Base-by-base conservation (phyloP, 64 coral and sea anemone genomes). In the Orbicella faveolata region DNA sequence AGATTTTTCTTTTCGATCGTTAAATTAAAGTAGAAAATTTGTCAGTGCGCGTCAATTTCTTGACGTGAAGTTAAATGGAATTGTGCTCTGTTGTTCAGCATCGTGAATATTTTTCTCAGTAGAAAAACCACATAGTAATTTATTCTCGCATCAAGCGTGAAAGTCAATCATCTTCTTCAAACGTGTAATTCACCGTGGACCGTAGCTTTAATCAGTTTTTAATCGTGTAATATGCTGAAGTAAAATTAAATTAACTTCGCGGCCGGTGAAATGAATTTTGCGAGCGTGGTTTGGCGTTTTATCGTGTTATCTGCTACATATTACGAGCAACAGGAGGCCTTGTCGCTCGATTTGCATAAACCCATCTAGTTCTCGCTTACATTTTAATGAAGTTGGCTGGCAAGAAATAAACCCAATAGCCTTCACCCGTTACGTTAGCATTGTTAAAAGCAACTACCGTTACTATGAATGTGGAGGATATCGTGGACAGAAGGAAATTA, bases 341-440 rank as follows among this genome's bases (percentile, higher is more conserved):
- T 4, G 14, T 9, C 14, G 4, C 12, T 16, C 12, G 33, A 85
- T 85, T 85, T 72, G 65, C 82, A 85, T 85, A 85, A 70, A 83
- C 44, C 65, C 82, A 37, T 85, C 35, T 53, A 52, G 64, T 91
- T 77, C 82, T 91, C 79, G 89, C 73, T 76, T 81, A 85, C 89
- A 84, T 91, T 91, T 85, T 84, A 91, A 91, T 91, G 82, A 91
- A 75, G 34, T 75, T 44, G 25, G 78, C 66, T 63, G 59, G 34
- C 37, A 83, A 61, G 53, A 75, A 91, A 84, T 91, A 44, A 37
- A 91, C 36, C 86, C 86, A 76, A 39, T 84, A 68, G 82, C 34
- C 15, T n/a, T 21, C n/a, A 66, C 21, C 89, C 89, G 89, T 91
- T 91, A 91, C 48, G 89, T 91, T 91, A 70, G 80, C 89, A 85